Base-by-base conservation (phyloP, 2,113 vertebrate species). In the human region DNA sequence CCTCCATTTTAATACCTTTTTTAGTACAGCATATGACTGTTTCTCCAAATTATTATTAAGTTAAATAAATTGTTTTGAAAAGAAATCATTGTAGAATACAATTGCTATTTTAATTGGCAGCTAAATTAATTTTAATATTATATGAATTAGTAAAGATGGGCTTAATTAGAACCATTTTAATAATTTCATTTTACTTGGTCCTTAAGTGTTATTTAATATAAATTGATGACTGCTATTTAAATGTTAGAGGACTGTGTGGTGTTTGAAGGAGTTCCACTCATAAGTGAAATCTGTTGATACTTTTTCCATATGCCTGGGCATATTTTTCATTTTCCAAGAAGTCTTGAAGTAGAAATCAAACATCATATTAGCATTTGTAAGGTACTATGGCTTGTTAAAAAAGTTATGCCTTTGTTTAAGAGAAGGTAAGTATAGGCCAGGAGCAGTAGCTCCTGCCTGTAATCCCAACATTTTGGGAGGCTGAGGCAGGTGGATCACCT, bases 91-190 rank as follows among this genome's bases (percentile, higher is more conserved):
- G 79, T 73, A 93, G 52, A 93, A 86, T 89, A 70, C 45, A 98
- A 96, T 96, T 97, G 89, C 18, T 96, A 92, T 89, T 94, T 93
- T 96, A 97, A 97, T 86, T 96, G n/a, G 35, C 59, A 97, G 45
- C 59, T 80, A 96, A 95, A 84, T 96, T 96, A 81, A 35, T 85
- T 94, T 95, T 93, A 97, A 81, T 86, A 94, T 90, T 91, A 14
- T 96, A 70, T 88, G 43, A 95, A 82, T 93, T 97, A 90, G 38
- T 90, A 79, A 96, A 87, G 90, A 97, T 90, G 43, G 50, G 20
- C 35, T 96, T 88, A 95, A 97, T 96, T 76, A 96, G 22, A 95
- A 61, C 11, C 12, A 82, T 72, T 91, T 94, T 93, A 93, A 95
- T 95, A 64, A 88, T 95, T 97, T 87, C 6, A 76, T 73, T 93